Evolutionary conservation across 2,888 invertebrate genomes (phyloP), one percentile per base, ranked within the genome.

Genomic region (Tethea ocularis): DNA sequence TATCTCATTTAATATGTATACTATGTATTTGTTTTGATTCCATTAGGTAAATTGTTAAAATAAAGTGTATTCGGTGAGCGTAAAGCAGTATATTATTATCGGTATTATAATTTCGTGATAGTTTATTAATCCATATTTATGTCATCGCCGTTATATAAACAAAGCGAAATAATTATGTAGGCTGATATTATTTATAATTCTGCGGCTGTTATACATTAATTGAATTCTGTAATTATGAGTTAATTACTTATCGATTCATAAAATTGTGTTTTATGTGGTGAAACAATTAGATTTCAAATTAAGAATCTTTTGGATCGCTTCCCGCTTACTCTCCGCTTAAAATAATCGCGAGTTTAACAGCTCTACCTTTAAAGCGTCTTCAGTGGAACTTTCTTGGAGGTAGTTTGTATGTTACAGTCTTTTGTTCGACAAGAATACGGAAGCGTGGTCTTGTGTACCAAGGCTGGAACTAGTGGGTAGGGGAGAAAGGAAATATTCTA

Each of bases 351-450:
- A 52, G 61, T 75, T 77, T 76, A 65, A 69, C 70, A 72, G 82
- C 80, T 69, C 62, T 60, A 69, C 62, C 57, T 69, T 70, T 71
- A 71, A 72, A 70, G 68, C 71, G 67, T 72, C 73, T 75, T 70
- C 69, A 67, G 65, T 61, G 61, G 70, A 75, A 74, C 74, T 74
- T 64, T 63, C 64, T 51, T 46, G 46, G 64, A 62, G 58, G 71
- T 72, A 75, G 77, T 75, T 76, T 79, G 75, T 77, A 75, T 69
- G 78, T 79, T 64, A 69, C 62, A 75, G 80, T 73, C 86, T 84
- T 86, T 87, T 87, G 86, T 87, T 82, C 71, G 71, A 61, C 64
- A 81, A 85, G 86, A 84, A 82, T 82, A 76, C 80, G 46, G 46
- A n/a, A 46, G 46, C 46, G 46, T 46, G 46, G 60, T 57, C 67